Base-by-base conservation (phyloP, 2,888 invertebrate genomes). In the Salpingus planirostris region DNA sequence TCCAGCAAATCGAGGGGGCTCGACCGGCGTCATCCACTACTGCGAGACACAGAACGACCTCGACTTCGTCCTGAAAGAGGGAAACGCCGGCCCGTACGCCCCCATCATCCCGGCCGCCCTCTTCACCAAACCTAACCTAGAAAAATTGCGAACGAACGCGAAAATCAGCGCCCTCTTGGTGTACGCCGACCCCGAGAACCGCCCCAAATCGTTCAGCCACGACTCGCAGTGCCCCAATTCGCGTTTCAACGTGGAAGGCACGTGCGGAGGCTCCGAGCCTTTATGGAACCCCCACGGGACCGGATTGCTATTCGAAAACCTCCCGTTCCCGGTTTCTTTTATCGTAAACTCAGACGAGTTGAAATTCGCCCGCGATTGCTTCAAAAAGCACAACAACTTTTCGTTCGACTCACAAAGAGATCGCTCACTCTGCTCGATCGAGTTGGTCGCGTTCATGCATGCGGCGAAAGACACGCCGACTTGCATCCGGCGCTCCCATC, bases 261-360 rank as follows among this genome's bases (percentile, higher is more conserved):
- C 64, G 4, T 68, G 65, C 38, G 27, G 25, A 13, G 25, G 33
- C 14, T 28, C 7, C 32, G 2, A 49, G 1, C 56, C 60, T 11
- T 69, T 73, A 1, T 95, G 93, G 93, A 95, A 95, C 67, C 74
- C 75, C 8, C 60, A 65, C 44, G 93, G 90, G 5, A 80, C 79
- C 8, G 78, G 79, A 2, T 64, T 93, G 8, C 60, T 92, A 46
- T 74, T 79, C 50, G 74, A 78, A 50, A 81, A 92, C 54, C 84
- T 89, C 55, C 79, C 81, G n/a, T 89, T 92, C 53, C 91, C 93
- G 0, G 81, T 93, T 47, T 90, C 90, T 64, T 80, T 78, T 40
- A 67, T 91, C 21, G 53, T 66, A 3, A 69, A 76, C 29, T 71
- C 79, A 39, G 69, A 76, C 13, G 73, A 83, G 44, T 68, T 80